Evolutionary conservation across 2,113 vertebrate genomes (phyloP), one percentile per base, ranked within the genome.

Genomic region (Vulpes lagopus): DNA sequence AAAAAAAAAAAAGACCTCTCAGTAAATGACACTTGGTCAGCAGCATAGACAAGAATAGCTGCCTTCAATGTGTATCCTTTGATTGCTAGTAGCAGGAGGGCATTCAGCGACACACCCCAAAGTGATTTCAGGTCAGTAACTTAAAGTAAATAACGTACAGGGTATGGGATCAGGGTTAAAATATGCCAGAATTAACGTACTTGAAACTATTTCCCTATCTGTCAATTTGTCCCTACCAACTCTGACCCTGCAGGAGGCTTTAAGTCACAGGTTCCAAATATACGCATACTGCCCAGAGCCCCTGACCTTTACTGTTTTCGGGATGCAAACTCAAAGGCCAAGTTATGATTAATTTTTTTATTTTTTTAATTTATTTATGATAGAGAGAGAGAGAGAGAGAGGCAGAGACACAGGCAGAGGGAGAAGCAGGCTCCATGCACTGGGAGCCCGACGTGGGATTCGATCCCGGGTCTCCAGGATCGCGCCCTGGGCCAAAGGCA

Each of bases 141-240:
- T 59, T 74, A 92, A 89, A 94, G 62, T 65, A 92, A 89, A 57
- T 79, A 38, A 89, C 69, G 87, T 49, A 67, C 94, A 89, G 32
- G 10, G 19, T 80, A 85, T 43, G 23, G 15, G 25, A 59, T 38
- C 49, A 35, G n/a, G 30, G 49, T 55, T 91, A 38, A 94, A 69
- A 55, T 14, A 81, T 20, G 8, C 8, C 59, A 81, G 57, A 69
- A 79, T 79, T 74, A 85, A 55, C 64, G 80, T 80, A 3, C 59
- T 60, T 67, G 51, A 96, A 67, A 60, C 49, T 67, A 11, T 93
- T 83, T 25, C 69, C 55, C 20, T 4, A 59, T 49, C 15, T 27
- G 9, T 23, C 53, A 30, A 64, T 4, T 81, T 69, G 51, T 76
- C 81, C 64, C 43, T 64, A 49, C 23, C 22, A 86, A 93, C 5